phyloP scores from a whole-genome alignment of 2,797 vertebrate species.

The Girardinus metallicus region DNA sequence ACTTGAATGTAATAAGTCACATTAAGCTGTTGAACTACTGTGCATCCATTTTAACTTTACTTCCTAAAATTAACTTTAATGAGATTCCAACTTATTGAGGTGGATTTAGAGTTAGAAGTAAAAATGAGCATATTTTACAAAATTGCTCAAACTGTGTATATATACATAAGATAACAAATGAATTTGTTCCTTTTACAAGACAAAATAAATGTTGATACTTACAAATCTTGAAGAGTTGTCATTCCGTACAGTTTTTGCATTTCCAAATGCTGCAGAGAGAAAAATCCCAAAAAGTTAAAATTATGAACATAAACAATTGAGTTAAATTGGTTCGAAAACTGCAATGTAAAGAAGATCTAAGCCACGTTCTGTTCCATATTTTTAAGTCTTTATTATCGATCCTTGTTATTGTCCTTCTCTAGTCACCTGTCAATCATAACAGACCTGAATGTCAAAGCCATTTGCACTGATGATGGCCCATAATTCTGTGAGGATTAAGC shows the following conservation, averaged over 20 bases:
- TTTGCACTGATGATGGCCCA: slow-evolving; percentile 66
- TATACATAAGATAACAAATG: not conserved
- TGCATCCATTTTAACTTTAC: not conserved
- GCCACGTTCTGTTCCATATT: slow-evolving; percentile 9
- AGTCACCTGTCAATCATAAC: slow-evolving; percentile 52
- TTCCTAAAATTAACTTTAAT: not conserved
- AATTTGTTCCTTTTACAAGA: not conserved
- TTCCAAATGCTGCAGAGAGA: slow-evolving; percentile 91
- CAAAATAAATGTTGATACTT: slow-evolving; percentile 77
- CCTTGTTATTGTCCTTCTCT: slow-evolving; percentile 8
- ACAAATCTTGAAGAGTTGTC: slow-evolving; percentile 99
- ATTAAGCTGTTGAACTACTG: too few relatives aligned
- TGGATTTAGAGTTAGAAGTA: not conserved
- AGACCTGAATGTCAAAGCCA: slow-evolving; percentile 43
- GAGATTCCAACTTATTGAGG: not conserved
- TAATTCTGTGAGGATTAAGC: slow-evolving; percentile 70
- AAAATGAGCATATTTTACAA: not conserved
- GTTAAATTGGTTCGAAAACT: not conserved
- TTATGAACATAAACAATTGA: not conserved
- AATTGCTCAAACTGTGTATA: not conserved
- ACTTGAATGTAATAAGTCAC: not conserved
- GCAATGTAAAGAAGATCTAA: not conserved
- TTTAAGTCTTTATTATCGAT: slow-evolving; percentile 13
- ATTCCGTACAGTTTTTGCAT: slow-evolving; percentile 97
- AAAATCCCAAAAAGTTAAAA: slow-evolving; percentile 20